Percentiles rank a stretch among this genome's conserved stretches.
Conservation (phyloP, 2,113 vertebrate species). For the Peromyscus polionotus region DNA sequence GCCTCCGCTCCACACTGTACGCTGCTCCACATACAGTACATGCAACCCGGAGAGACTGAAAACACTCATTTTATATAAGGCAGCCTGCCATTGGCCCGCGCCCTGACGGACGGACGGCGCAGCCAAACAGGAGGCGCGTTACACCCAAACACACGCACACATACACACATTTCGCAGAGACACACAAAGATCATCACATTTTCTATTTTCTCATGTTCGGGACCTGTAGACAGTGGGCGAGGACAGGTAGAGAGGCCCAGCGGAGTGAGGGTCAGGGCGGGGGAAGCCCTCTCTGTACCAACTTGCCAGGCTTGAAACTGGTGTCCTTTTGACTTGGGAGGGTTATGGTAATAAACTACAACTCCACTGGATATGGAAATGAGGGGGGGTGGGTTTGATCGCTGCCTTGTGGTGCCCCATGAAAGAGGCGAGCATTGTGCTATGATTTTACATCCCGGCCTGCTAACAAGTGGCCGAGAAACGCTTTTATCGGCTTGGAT, state of each 20-base stretch:
- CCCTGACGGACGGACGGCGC: slow-evolving; percentile 87
- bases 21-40: slow-evolving; percentile 91
- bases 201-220: slow-evolving; percentile 83
- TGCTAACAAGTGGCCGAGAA: slow-evolving; percentile 75
- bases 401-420: slow-evolving; percentile 74
- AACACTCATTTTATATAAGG: slow-evolving; percentile 91
- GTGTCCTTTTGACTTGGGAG: slow-evolving; percentile 84
- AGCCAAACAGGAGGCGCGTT: slow-evolving; percentile 89
- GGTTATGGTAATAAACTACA: slow-evolving; percentile 86
- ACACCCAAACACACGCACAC: slow-evolving; percentile 88
- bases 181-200: slow-evolving; percentile 89
- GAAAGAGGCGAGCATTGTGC: slow-evolving; percentile 78
- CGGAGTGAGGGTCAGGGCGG: background rate
- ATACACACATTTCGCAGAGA: slow-evolving; percentile 85
- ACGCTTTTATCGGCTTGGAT: slow-evolving; percentile 54
- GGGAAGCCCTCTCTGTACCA: background rate
- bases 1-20: slow-evolving; percentile 85
- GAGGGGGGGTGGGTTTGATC: slow-evolving; percentile 58
- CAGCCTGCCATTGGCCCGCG: slow-evolving; percentile 89
- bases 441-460: slow-evolving; percentile 71
- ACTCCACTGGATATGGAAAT: slow-evolving; percentile 83
- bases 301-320: slow-evolving; percentile 74
- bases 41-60: slow-evolving; percentile 90
- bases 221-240: slow-evolving; percentile 79
- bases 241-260: slow-evolving; percentile 79